Evolutionary conservation across 2,113 vertebrate genomes (phyloP), one percentile per base, ranked within the genome.

Genomic region (Puffinus mauretanicus): DNA sequence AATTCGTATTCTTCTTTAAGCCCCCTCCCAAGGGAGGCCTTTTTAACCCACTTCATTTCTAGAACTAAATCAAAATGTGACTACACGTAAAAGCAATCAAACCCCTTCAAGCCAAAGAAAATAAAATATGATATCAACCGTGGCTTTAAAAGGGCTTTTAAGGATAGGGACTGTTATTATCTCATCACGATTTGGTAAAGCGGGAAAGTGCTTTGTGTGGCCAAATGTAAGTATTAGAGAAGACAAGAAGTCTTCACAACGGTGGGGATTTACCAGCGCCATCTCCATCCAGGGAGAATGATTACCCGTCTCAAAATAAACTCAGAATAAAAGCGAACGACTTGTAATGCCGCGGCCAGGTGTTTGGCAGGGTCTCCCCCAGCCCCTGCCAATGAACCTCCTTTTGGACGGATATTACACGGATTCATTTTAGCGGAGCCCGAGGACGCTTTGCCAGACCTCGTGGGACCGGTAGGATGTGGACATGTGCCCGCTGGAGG

Each of bases 71-170:
- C 44, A 88, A 87, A 88, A 87, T 30, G 71, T 16, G 72, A 81
- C 76, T 81, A 30, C 22, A 20, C 29, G 18, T 60, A 67, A 82
- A 94, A 89, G 70, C 70, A 82, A 87, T 14, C 61, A 55, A 86
- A 46, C 2, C 13, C 38, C 78, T 78, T 84, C 29, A 27, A 95
- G 86, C 81, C 87, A 93, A 82, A 62, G 73, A 58, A 93, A 95
- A 95, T 7, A 91, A 71, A 97, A 69, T 10, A 79, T 1, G 20
- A 5, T 71, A 55, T 40, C 54, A 77, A 7, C 72, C 3, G 46
- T 29, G 75, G 82, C 60, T 96, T 94, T 64, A 15, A 54, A 76
- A 95, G 93, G 90, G 77, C 55, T 93, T 96, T 82, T 90, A 72
- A 93, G 96, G 96, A 97, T 92, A 94, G 58, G 62, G 94, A 65